Conservation (phyloP, 2,113 vertebrate genomes). For the Rallus limicola region DNA sequence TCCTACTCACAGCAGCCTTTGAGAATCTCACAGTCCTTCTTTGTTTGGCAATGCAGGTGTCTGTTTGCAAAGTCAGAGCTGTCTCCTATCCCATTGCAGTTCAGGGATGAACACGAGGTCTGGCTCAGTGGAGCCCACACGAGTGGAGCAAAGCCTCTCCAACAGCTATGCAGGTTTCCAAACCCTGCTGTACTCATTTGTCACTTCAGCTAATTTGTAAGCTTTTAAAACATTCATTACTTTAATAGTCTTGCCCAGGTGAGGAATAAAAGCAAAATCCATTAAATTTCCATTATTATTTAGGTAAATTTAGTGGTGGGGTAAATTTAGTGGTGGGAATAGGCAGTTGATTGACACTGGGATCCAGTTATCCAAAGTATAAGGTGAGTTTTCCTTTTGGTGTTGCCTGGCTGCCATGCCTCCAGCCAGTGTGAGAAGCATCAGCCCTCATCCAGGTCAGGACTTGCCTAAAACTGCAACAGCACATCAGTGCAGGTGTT, state of each 20-base stretch:
- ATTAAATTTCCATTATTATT: background rate
- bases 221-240: conserved; percentile 13
- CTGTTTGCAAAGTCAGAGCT: background rate
- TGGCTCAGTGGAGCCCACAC: background rate
- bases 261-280: conserved; percentile 17
- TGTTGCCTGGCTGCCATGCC: background rate
- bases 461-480: background rate
- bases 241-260: conserved; percentile 1
- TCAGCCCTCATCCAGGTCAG: background rate
- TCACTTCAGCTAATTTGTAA: conserved; percentile 14
- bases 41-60: background rate
- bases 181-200: background rate
- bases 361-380: background rate
- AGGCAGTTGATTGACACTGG: background rate
- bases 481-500: background rate
- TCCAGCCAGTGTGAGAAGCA: background rate
- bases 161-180: background rate
- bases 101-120: background rate
- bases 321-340: background rate
- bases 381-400: background rate
- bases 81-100: background rate
- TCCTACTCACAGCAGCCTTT: background rate
- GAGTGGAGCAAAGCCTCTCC: background rate
- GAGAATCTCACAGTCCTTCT: background rate
- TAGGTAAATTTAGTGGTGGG: background rate